Evolutionary conservation across 2,113 vertebrate species (phyloP).

Genomic region (Rhinichthys klamathensis): DNA sequence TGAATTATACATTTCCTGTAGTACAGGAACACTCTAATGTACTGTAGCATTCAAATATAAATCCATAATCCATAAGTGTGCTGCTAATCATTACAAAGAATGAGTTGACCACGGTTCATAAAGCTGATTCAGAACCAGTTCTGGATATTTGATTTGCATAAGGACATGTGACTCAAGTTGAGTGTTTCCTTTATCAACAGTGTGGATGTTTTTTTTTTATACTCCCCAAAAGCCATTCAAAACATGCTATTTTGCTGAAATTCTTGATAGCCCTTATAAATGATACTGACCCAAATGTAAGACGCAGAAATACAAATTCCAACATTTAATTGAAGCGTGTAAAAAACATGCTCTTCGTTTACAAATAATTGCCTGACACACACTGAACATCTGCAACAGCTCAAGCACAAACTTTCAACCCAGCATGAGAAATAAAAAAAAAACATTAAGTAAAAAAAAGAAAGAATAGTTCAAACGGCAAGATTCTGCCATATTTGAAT

Average conservation of each 20-base stretch:
- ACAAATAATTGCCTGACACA: background rate
- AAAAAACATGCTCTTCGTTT: slow-evolving; percentile 42
- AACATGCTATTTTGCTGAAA: background rate
- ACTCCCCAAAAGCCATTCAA: background rate
- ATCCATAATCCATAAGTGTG: too few relatives aligned
- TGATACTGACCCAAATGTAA: background rate
- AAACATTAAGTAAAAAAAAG: background rate
- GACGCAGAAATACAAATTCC: background rate
- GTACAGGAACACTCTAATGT: background rate
- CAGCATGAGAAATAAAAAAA: background rate
- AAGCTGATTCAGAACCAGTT: background rate
- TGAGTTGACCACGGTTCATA: too few relatives aligned
- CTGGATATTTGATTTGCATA: background rate
- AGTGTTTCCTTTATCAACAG: background rate
- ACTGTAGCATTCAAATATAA: background rate
- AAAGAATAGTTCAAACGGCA: background rate
- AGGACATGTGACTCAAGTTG: background rate
- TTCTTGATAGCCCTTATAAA: background rate
- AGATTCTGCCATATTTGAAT: background rate
- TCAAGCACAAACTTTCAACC: slow-evolving; percentile 6
- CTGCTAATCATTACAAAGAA: too few relatives aligned
- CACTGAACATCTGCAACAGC: background rate
- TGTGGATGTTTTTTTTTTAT: background rate
- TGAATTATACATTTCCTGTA: background rate
- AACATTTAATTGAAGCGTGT: slow-evolving; percentile 17